Conservation (phyloP, 1,140 invertebrate species). For the Drosophila teissieri region DNA sequence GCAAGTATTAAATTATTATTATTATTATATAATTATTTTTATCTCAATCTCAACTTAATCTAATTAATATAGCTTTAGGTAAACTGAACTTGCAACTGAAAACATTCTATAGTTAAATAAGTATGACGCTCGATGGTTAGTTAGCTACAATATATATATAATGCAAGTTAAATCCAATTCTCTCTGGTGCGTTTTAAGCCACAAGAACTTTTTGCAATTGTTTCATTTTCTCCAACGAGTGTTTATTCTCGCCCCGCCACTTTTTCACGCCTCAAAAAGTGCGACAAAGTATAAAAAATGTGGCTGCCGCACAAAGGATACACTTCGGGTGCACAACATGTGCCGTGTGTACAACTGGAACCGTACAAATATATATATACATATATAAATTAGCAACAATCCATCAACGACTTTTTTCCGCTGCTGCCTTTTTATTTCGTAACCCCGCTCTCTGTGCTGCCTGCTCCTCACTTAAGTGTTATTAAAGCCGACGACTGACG, state of each 20-base stretch:
- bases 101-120: too few species aligned
- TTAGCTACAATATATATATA: neutral
- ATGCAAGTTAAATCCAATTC: constrained; percentile 1
- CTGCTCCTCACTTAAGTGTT: constrained; percentile 50
- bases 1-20: too few species aligned
- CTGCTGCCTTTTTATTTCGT: constrained; percentile 14
- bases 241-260: constrained; percentile 40
- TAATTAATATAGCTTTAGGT: too few species aligned
- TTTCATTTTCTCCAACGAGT: constrained; percentile 29
- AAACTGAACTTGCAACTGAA: too few species aligned
- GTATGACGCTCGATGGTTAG: neutral
- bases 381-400: constrained; percentile 70
- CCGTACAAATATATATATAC: constrained; percentile 7
- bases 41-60: too few species aligned
- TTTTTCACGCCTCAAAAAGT: constrained; percentile 66
- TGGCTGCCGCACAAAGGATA: constrained; percentile 34
- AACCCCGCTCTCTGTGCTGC: constrained; percentile 9
- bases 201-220: constrained; percentile 22
- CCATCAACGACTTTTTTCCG: constrained; percentile 49
- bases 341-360: constrained; percentile 13
- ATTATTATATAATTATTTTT: too few species aligned
- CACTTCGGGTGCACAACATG: constrained; percentile 30
- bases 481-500: constrained; percentile 64
- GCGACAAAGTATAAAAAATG: constrained; percentile 62
- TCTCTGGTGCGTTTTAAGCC: constrained; percentile 1